Evolutionary conservation across 2,113 vertebrate genomes (phyloP), one percentile per base, ranked within the genome.

Genomic region (Cryptotis parvus): DNA sequence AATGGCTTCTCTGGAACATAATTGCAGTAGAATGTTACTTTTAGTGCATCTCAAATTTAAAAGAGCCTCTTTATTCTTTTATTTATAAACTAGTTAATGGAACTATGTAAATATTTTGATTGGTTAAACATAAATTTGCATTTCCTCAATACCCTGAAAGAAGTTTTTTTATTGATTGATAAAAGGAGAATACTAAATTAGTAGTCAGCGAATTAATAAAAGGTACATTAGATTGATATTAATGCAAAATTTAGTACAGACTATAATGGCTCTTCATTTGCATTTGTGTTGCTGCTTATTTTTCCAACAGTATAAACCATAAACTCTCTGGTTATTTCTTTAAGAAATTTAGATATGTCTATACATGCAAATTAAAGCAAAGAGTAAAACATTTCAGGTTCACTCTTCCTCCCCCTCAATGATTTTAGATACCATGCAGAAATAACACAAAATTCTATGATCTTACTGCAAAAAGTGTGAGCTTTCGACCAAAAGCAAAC

Each of bases 1-100:
- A 58, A 58, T 58, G 55, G 6, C 24, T 58, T 18, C 16, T 58
- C 18, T 6, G 20, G 16, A 24, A 24, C 55, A 20, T 52, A 58
- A 20, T 58, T 4, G 18, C 55, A 58, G 24, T 20, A 58, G 24
- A 58, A 58, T 58, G 14, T 72, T 70, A 91, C 77, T 84, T 90
- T 91, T 29, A 69, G 78, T 49, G 6, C 70, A 73, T 91, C 91
- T 87, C 22, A 35, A 88, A 73, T 88, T 90, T 83, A 68, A 95
- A 93, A 58, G 4, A 33, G 37, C 41, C 4, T 45, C 91, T 93
- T 90, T 16, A 20, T 11, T 90, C 14, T 55, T n/a, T 83, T 75
- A 49, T 31, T 94, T 80, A 74, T 31, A 72, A 90, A 29, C 6
- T 55, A 26, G 16, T 81, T 27, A 87, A 1, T 69, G 70, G 73